A percentile compares a stretch with the other conserved stretches of the same genome.
Conservation (phyloP, 2,113 vertebrate species). For the mouse (Mus musculus) region GRCm39 chr6:143519001-143519500, state of each 20-base stretch:
- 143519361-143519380: background rate
- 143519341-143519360: background rate
- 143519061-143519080: background rate
- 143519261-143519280: background rate
- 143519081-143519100: background rate
- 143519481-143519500: background rate
- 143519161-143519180: too few relatives aligned
- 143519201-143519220: background rate
- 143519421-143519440: background rate
- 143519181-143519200: background rate
- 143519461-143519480: background rate
- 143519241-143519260: background rate
- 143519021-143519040: background rate
- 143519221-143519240: background rate
- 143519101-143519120: background rate
- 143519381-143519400: background rate
- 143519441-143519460: background rate
- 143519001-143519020: background rate
- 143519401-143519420: background rate
- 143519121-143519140: background rate
- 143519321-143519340: background rate
- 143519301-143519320: background rate
- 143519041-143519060: constrained; percentile 22
- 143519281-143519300: background rate
- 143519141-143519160: background rate